phyloP scores from a whole-genome alignment of 2,113 vertebrate genomes.

The Esox niger region DNA sequence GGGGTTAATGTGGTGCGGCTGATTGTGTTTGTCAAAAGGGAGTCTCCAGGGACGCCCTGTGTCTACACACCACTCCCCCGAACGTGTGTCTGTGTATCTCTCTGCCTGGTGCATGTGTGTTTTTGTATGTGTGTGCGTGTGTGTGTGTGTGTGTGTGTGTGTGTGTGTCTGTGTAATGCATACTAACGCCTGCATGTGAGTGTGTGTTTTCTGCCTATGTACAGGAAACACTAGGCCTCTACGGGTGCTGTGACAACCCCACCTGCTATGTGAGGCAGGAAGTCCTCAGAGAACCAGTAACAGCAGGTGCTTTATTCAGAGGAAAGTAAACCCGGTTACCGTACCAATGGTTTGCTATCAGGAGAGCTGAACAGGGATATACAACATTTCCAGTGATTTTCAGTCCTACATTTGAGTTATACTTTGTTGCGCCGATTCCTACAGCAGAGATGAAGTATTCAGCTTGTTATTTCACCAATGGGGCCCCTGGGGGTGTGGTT shows the following conservation, averaged over 20 bases:
- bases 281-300: conserved; percentile 48
- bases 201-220: not conserved
- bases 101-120: conserved; percentile 4
- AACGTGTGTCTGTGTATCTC: not conserved
- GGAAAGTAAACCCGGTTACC: not conserved
- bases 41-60: conserved; percentile 70
- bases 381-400: too few relatives aligned
- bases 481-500: too few relatives aligned
- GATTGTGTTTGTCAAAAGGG: conserved; percentile 49
- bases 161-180: not conserved
- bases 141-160: conserved; percentile 5
- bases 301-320: conserved; percentile 63
- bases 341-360: not conserved
- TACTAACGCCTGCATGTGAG: not conserved
- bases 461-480: too few relatives aligned
- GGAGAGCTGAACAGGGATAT: too few relatives aligned
- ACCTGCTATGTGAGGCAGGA: conserved; percentile 55
- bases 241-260: conserved; percentile 10
- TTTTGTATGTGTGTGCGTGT: not conserved
- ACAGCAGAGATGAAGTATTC: too few relatives aligned
- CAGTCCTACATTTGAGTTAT: too few relatives aligned
- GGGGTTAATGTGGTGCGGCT: conserved; percentile 19
- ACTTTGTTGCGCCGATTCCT: too few relatives aligned
- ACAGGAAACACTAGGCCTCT: conserved; percentile 20
- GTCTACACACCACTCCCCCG: not conserved